Evolutionary conservation across 2,888 invertebrate species (phyloP).

Genomic region (Cephus rjabovi): DNA sequence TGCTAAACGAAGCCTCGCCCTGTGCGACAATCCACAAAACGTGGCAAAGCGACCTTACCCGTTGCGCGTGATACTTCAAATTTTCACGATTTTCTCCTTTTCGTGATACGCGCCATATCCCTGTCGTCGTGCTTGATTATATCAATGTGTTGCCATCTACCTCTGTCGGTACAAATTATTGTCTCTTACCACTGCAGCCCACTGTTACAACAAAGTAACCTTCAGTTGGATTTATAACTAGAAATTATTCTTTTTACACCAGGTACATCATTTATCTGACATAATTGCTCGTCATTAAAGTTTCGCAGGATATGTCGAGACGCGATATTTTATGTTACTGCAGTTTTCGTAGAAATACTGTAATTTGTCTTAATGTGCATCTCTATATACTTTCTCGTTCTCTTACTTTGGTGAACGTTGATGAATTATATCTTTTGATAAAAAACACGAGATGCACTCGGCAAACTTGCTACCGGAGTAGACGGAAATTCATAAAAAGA

Average conservation of each 20-base stretch:
- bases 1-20: slow-evolving; percentile 46
- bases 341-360: neutral
- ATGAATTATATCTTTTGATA: neutral
- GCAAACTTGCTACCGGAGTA: neutral
- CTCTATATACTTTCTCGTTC: neutral
- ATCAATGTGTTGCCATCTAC: neutral
- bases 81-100: neutral
- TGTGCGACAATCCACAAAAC: slow-evolving; percentile 35
- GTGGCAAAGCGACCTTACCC: slow-evolving; percentile 13
- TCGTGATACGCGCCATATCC: neutral
- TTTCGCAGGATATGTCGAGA: neutral
- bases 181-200: neutral
- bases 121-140: neutral
- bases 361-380: neutral
- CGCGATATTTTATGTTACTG: neutral
- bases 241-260: neutral
- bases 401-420: neutral
- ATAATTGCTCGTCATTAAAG: neutral
- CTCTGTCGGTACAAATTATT: neutral
- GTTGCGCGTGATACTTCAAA: neutral
- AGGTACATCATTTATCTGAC: neutral
- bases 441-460: neutral
- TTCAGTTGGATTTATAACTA: neutral
- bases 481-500: neutral
- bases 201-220: neutral